Base-by-base conservation (phyloP, 2,797 vertebrate species). In the Graptemys geographica region DNA sequence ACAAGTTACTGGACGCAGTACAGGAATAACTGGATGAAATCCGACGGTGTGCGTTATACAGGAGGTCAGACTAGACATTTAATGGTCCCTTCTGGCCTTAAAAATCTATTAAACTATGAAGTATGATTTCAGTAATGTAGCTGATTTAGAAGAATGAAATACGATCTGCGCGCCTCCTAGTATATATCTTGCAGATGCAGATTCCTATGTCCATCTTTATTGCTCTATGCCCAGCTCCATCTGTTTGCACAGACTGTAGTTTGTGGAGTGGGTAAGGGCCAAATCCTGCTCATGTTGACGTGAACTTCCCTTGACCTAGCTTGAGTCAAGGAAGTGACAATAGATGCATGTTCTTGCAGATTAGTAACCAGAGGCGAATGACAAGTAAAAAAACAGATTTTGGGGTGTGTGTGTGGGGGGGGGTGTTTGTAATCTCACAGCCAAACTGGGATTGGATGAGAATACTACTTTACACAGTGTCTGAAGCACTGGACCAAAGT, bases 61-160 rank as follows among this genome's bases (percentile, higher is more conserved):
- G 79, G 92, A 96, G 96, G 96, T 96, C 95, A 95, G 86, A 79
- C 52, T 81, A 90, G 92, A 96, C 94, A 96, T 96, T 92, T 96
- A 95, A 93, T 82, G 74, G 89, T 90, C 86, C 89, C 83, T 76
- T 96, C 74, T 96, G 95, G 96, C 90, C 89, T 91, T 81, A 44
- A 95, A 96, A 96, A 51, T 90, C 95, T 81, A 90, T 89, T 79
- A 91, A 86, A 96, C 86, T 95, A 93, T 81, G 95, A 96, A 94
- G 90, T 88, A 16, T 87, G 97, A 27, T 96, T 96, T 96, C 94
- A 97, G 95, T 96, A 95, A 96, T 87, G 90, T 16, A 93, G 49
- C 82, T 88, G 93, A 57, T 94, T 88, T 69, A 82, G 82, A 87
- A 87, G 81, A 33, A 11, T 90, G 94, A 94, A 96, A 94, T 74